Percentiles rank a stretch among this genome's conserved stretches.
Conservation (phyloP, 2,888 invertebrate species). For the Horisme vitalbata region DNA sequence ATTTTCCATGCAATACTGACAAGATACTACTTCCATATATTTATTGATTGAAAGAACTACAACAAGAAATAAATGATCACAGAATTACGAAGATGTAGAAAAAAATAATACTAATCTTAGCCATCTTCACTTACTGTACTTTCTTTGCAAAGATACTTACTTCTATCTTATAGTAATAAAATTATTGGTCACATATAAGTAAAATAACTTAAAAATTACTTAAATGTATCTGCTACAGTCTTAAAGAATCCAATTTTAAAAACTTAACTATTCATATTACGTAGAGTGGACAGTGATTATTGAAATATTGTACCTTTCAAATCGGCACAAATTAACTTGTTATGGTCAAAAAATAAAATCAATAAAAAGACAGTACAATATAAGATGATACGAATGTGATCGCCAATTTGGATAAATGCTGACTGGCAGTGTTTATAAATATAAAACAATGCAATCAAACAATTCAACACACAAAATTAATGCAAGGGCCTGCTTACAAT, state of each 20-base stretch:
- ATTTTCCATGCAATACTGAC: slow-evolving; percentile 77
- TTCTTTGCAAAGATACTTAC: slow-evolving; percentile 63
- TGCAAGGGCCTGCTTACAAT: slow-evolving; percentile 68
- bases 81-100: slow-evolving; percentile 73
- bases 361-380: slow-evolving; percentile 27
- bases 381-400: slow-evolving; percentile 36
- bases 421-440: slow-evolving; percentile 62
- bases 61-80: slow-evolving; percentile 76
- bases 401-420: slow-evolving; percentile 59
- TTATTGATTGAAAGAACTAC: slow-evolving; percentile 69
- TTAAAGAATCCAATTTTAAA: slow-evolving; percentile 57
- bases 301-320: slow-evolving; percentile 28
- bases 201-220: slow-evolving; percentile 69
- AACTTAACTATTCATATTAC: slow-evolving; percentile 44
- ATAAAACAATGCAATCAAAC: slow-evolving; percentile 54
- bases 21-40: slow-evolving; percentile 65
- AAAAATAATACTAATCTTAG: slow-evolving; percentile 61
- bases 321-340: slow-evolving; percentile 22
- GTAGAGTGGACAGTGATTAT: slow-evolving; percentile 41
- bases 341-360: slow-evolving; percentile 36
- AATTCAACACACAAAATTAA: slow-evolving; percentile 47
- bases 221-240: slow-evolving; percentile 66
- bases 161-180: slow-evolving; percentile 67
- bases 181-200: slow-evolving; percentile 76
- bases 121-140: slow-evolving; percentile 71